Evolutionary conservation across 1,140 invertebrate species (phyloP).

Genomic region (Lordiphosa stackelbergi): DNA sequence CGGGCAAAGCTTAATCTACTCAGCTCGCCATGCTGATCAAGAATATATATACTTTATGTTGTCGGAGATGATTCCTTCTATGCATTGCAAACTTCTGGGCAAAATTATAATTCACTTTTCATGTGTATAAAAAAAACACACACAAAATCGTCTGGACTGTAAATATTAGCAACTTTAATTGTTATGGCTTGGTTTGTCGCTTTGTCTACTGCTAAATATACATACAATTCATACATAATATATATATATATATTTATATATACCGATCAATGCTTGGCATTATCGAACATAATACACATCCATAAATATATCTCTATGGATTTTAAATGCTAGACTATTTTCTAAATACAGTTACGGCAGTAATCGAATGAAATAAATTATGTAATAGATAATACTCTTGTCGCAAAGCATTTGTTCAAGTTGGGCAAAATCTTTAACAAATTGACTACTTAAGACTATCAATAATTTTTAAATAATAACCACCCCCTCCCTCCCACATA

Average conservation of each 20-base stretch:
- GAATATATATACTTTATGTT: no score
- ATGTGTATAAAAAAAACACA: not conserved
- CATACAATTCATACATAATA: slow-evolving; percentile 1
- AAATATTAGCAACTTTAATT: slow-evolving; percentile 50
- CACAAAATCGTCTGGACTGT: slow-evolving; percentile 2
- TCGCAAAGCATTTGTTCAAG: slow-evolving; percentile 24
- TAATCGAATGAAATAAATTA: slow-evolving; percentile 41
- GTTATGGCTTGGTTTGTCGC: slow-evolving; percentile 56
- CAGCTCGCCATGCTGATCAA: no score
- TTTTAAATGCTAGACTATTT: slow-evolving; percentile 23
- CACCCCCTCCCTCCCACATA: slow-evolving; percentile 24
- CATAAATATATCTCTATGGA: slow-evolving; percentile 16
- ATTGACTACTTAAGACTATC: slow-evolving; percentile 70
- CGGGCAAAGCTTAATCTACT: no score
- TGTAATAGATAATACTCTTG: slow-evolving; percentile 54
- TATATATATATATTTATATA: slow-evolving; percentile 17
- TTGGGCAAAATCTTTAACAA: slow-evolving; percentile 33
- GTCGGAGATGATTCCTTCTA: no score
- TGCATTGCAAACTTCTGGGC: no score
- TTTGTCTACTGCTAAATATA: slow-evolving; percentile 29
- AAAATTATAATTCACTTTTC: no score
- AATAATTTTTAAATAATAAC: slow-evolving; percentile 1
- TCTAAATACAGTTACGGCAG: slow-evolving; percentile 31
- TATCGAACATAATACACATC: slow-evolving; percentile 40
- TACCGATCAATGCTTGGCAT: slow-evolving; percentile 56